A percentile compares a stretch with the other conserved stretches of the same genome.
phyloP scores from a whole-genome alignment of 2,888 invertebrate genomes.

The Thalpophila matura region DNA sequence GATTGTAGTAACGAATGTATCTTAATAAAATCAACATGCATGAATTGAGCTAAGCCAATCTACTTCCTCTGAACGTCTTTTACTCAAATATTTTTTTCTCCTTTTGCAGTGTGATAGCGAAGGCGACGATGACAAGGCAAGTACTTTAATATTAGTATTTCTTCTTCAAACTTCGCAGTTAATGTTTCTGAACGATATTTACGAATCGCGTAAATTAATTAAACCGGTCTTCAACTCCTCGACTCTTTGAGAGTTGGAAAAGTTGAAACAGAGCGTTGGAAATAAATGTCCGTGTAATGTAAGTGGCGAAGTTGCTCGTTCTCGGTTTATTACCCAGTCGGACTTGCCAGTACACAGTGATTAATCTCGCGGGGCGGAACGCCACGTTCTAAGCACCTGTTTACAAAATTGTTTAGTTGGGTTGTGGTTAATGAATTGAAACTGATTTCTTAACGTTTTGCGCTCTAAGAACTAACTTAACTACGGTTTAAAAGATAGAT shows the following conservation, averaged over 20 bases:
- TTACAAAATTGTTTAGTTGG: slow-evolving; percentile 69
- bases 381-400: slow-evolving; percentile 69
- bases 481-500: background rate
- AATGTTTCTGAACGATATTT: slow-evolving; percentile 74
- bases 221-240: slow-evolving; percentile 75
- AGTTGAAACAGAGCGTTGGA: slow-evolving; percentile 85
- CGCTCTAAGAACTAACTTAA: background rate
- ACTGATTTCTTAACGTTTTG: slow-evolving; percentile 35
- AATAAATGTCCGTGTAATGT: slow-evolving; percentile 89
- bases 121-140: slow-evolving; percentile 97
- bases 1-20: slow-evolving; percentile 42
- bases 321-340: slow-evolving; percentile 82
- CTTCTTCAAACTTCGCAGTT: slow-evolving; percentile 61
- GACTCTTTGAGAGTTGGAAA: slow-evolving; percentile 81
- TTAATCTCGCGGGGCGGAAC: slow-evolving; percentile 79
- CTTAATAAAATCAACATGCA: slow-evolving; percentile 38
- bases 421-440: slow-evolving; percentile 68
- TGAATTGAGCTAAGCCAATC: slow-evolving; percentile 28
- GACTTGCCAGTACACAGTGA: slow-evolving; percentile 77
- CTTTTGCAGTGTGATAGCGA: slow-evolving; percentile 97
- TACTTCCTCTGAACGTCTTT: slow-evolving; percentile 11
- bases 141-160: slow-evolving; percentile 78
- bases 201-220: slow-evolving; percentile 85
- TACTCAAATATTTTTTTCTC: slow-evolving; percentile 78
- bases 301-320: slow-evolving; percentile 87